Evolutionary conservation across 2,888 invertebrate species (phyloP).

Genomic region (Drosophila kanekoi): DNA sequence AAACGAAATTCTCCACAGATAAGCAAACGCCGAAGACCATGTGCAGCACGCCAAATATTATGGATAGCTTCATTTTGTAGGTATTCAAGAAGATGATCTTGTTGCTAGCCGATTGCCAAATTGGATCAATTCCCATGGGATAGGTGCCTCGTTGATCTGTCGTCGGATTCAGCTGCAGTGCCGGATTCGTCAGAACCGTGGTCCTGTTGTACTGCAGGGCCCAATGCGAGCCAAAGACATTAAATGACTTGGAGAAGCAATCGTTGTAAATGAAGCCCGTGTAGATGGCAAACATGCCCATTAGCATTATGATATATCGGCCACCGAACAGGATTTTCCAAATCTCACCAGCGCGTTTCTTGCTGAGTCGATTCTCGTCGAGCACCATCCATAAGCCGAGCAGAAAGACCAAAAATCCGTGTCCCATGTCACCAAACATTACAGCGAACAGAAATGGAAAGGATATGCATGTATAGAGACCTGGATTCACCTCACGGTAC

Average conservation of each 20-base stretch:
- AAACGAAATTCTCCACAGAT: constrained; percentile 91
- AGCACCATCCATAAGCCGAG: constrained; percentile 94
- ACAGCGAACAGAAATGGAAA: constrained; percentile 98
- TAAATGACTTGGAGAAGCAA: constrained; percentile 96
- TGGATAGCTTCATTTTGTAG: constrained; percentile 97
- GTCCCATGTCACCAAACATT: constrained; percentile 98
- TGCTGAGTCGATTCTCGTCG: constrained; percentile 90
- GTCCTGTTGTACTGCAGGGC: constrained; percentile 86
- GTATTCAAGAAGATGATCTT: constrained; percentile 97
- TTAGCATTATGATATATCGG: constrained; percentile 97
- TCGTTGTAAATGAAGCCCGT: constrained; percentile 99
- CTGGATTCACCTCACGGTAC: constrained; percentile 96
- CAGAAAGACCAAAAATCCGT: constrained; percentile 93
- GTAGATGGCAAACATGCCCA: constrained; percentile 98
- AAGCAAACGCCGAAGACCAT: constrained; percentile 97
- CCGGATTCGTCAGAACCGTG: constrained; percentile 85
- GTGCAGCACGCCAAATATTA: constrained; percentile 95
- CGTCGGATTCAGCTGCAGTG: constrained; percentile 88
- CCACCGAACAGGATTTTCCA: constrained; percentile 99
- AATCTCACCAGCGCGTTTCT: constrained; percentile 92
- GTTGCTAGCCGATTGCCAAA: constrained; percentile 92
- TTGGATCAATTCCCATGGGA: constrained; percentile 92
- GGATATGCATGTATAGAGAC: constrained; percentile 93
- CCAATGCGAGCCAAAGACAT: constrained; percentile 97
- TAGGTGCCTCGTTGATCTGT: constrained; percentile 86